Conservation (phyloP, 2,113 vertebrate species). For the Heliornis fulica region DNA sequence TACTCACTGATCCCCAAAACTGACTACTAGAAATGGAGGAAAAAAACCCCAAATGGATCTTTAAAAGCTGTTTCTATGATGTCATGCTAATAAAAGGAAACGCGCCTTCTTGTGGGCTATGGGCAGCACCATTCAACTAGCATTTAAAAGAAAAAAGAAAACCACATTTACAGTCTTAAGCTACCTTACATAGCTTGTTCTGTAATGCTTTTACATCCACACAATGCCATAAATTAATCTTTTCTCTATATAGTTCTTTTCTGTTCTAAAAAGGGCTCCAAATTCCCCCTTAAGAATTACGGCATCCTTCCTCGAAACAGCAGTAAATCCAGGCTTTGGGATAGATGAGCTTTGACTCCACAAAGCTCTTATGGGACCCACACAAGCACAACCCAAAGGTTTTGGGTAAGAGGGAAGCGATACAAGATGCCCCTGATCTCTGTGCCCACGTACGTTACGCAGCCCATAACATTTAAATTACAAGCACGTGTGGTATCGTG, state of each 20-base stretch:
- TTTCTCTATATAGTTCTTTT: neutral
- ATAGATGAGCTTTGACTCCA: neutral
- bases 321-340: neutral
- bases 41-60: neutral
- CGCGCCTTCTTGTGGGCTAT: neutral
- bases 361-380: neutral
- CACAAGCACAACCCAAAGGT: neutral
- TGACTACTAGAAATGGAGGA: neutral
- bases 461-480: slow-evolving; percentile 31
- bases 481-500: slow-evolving; percentile 44
- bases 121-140: neutral
- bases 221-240: neutral
- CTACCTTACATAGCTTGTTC: neutral
- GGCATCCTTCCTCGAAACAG: neutral
- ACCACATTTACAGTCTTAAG: neutral
- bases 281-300: neutral
- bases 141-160: neutral
- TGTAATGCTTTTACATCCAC: neutral
- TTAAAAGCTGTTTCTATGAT: neutral
- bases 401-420: neutral
- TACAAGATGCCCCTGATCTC: neutral
- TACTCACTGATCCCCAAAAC: neutral
- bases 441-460: neutral
- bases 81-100: neutral
- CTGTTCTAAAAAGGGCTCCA: neutral